Conservation (phyloP, 2,888 invertebrate genomes). For the Nemoura dubitans region DNA sequence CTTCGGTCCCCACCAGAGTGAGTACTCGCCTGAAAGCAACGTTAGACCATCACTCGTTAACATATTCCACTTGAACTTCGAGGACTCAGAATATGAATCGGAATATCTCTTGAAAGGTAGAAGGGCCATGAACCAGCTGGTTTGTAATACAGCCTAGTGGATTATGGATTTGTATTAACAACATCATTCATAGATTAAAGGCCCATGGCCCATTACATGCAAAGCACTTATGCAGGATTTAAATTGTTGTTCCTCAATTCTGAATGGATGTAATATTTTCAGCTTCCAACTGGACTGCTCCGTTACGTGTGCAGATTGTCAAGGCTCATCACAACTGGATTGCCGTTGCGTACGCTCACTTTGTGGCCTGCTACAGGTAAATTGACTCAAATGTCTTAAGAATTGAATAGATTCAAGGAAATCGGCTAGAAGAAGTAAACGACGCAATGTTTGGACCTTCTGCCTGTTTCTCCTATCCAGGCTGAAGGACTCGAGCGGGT, state of each 20-base stretch:
- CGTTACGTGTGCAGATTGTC: constrained; percentile 88
- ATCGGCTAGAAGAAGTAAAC: too few relatives aligned
- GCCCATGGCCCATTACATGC: too few relatives aligned
- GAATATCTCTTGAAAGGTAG: too few relatives aligned
- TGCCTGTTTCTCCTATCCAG: constrained; percentile 58
- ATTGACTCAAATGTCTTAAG: constrained; percentile 43
- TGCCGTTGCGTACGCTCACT: constrained; percentile 94
- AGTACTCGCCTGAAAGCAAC: constrained; percentile 44
- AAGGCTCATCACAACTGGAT: constrained; percentile 99
- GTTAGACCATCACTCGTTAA: too few relatives aligned
- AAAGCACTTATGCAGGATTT: too few relatives aligned
- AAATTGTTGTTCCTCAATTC: background rate
- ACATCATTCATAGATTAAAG: too few relatives aligned
- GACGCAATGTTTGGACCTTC: too few relatives aligned
- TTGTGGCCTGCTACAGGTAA: constrained; percentile 92
- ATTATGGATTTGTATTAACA: too few relatives aligned
- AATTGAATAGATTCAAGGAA: background rate
- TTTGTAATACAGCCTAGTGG: too few relatives aligned
- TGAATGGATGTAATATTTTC: constrained; percentile 57
- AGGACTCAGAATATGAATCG: too few relatives aligned
- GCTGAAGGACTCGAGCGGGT: constrained; percentile 95
- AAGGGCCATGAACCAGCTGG: too few relatives aligned
- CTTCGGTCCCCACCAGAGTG: constrained; percentile 68
- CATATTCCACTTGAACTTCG: too few relatives aligned
- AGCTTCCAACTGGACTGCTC: constrained; percentile 83